Evolutionary conservation across 2,888 invertebrate genomes (phyloP).

Genomic region (Graphium colonna): DNA sequence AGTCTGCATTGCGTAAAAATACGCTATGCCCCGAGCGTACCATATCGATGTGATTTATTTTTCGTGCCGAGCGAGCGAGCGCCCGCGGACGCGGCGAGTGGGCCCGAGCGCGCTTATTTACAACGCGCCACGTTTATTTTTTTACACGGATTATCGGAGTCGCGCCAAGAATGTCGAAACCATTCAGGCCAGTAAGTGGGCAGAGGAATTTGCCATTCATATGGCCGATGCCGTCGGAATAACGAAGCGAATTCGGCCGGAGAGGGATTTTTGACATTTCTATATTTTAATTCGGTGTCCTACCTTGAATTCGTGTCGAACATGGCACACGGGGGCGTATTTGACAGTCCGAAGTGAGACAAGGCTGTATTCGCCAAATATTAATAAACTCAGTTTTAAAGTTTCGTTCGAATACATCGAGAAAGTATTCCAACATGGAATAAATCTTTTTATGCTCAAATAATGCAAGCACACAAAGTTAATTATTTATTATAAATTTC

Average conservation of each 20-base stretch:
- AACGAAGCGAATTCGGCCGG: constrained; percentile 40
- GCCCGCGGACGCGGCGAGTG: constrained; percentile 54
- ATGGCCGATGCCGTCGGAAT: constrained; percentile 54
- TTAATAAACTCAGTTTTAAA: too few species aligned
- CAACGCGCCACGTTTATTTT: constrained; percentile 66
- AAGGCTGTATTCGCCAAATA: too few species aligned
- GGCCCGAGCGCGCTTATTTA: constrained; percentile 64
- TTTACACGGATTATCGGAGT: constrained; percentile 70
- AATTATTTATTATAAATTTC: too few species aligned
- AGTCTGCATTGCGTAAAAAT: constrained; percentile 75
- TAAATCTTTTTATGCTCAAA: too few species aligned
- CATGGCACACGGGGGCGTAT: too few species aligned
- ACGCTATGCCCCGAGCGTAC: constrained; percentile 60
- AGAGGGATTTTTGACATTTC: constrained; percentile 18
- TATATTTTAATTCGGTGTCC: not conserved
- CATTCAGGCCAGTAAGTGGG: constrained; percentile 79
- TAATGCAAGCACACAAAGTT: too few species aligned
- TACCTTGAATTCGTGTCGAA: too few species aligned
- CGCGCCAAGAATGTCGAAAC: constrained; percentile 78
- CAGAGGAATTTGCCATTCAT: constrained; percentile 77
- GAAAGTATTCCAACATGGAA: too few species aligned
- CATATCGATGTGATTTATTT: constrained; percentile 68
- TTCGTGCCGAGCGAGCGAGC: constrained; percentile 50
- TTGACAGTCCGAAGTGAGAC: too few species aligned
- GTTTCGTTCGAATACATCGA: too few species aligned